Base-by-base conservation (phyloP, 1,140 invertebrate species). In the Hycleus phaleratus region DNA sequence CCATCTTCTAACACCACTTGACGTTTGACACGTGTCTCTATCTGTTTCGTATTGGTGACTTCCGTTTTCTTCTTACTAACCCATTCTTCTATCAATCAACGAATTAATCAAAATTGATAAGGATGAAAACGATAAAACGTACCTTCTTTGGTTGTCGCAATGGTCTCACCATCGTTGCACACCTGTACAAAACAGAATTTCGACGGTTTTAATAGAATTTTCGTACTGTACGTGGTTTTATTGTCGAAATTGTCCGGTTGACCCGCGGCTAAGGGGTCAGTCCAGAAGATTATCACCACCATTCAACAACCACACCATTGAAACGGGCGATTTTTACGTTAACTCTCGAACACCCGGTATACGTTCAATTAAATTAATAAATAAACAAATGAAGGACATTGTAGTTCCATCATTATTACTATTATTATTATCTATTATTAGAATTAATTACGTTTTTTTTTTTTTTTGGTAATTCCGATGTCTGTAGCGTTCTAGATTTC, bases 1-100 rank as follows among this genome's bases (percentile, higher is more conserved):
- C 91, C 91, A 78, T 93, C 91, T 79, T 94, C 90, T 46, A 94
- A 75, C 44, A 93, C 82, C 24, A 94, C 81, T 71, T 93, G 89
- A n/a, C 91, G 77, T 71, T 93, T 91, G 1, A 93, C 90, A 57
- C 90, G 77, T 6, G 90, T 93, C 68, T 92, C 90, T 59, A 93
- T 93, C 74, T 94, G 90, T 57, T 88, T 82, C 43, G 87, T 91
- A 46, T 90, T 94, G 46, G 87, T 90, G 69, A 92, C 82, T 75
- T 93, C 90, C 60, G 86, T 87, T 72, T 88, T 90, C 75, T 89
- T 90, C 68, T 88, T 86, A 55, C 88, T 91, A 67, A 92, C 85
- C 88, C 89, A 91, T 87, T 93, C 90, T 76, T 93, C 90, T 93
- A 81, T 40, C 80, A 81, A 66, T 44, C 8, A 45, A 26, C 38